These are phyloP conservation scores for Sebastolobus alascanus DNA, from an alignment of 2,797 vertebrate genomes.

Conservation along the genomic window DNA sequence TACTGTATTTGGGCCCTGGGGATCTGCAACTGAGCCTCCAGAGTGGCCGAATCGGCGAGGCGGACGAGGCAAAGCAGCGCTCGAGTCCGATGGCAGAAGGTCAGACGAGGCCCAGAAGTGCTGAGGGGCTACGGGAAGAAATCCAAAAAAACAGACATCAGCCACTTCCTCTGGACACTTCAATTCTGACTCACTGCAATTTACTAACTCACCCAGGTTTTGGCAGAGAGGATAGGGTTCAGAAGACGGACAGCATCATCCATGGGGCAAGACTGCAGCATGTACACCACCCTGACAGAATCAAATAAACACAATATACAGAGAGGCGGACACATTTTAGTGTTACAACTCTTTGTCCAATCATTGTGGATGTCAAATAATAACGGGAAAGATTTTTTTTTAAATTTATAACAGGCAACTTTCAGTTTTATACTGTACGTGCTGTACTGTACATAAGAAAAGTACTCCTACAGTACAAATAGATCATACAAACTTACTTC, in stretches of 20 bases:
- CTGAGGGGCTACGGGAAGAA: slow-evolving; percentile 86
- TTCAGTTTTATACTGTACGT: neutral
- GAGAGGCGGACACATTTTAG: neutral
- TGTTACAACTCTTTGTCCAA: rapidly evolving
- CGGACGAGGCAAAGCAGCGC: slow-evolving; percentile 92
- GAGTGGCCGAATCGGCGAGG: slow-evolving; percentile 86
- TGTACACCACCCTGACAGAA: slow-evolving; percentile 88
- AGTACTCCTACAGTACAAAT: neutral
- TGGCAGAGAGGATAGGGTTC: slow-evolving; percentile 86
- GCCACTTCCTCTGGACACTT: neutral
- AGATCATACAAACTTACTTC: neutral
- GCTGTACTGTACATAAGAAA: neutral
- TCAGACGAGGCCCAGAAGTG: slow-evolving; percentile 85
- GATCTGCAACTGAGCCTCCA: slow-evolving; percentile 90
- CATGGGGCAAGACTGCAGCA: slow-evolving; percentile 87
- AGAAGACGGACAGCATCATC: slow-evolving; percentile 89
- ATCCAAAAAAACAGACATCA: neutral
- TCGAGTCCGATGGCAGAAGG: slow-evolving; percentile 90
- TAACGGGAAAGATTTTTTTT: neutral
- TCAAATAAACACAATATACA: neutral
- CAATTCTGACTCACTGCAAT: neutral
- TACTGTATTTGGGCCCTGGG: slow-evolving; percentile 90
- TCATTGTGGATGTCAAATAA: neutral
- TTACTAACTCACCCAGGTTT: slow-evolving; percentile 88
- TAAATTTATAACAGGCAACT: neutral